phyloP scores from a whole-genome alignment of 2,113 vertebrate genomes.

The Onychorhynchus coronatus region DNA sequence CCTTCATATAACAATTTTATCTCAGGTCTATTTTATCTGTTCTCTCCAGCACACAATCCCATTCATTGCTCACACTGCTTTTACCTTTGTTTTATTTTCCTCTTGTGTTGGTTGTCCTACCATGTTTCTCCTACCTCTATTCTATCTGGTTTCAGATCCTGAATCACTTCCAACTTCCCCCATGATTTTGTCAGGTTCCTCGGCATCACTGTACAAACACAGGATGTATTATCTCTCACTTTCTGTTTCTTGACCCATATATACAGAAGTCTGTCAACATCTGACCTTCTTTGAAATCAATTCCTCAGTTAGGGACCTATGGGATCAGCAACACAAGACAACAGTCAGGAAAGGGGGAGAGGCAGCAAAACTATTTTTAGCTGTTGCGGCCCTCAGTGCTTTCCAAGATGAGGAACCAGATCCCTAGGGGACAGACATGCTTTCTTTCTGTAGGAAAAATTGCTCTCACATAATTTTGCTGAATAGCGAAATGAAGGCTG shows the following conservation, averaged over 20 bases:
- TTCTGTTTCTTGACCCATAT: neutral
- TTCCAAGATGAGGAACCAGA: constrained; percentile 17
- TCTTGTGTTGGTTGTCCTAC: neutral
- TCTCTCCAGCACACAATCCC: neutral
- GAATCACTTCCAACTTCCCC: neutral
- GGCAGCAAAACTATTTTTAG: neutral
- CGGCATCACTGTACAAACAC: neutral
- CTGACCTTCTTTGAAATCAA: neutral
- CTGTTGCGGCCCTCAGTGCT: neutral
- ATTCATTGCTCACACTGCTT: neutral
- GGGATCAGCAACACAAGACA: neutral
- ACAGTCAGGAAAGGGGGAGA: neutral
- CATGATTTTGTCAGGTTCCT: neutral
- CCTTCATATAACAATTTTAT: neutral
- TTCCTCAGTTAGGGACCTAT: neutral
- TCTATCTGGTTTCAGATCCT: neutral
- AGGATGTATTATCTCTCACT: neutral
- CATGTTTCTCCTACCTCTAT: neutral
- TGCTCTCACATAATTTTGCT: neutral
- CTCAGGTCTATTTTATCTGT: neutral
- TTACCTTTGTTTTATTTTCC: neutral
- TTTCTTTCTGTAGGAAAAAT: neutral
- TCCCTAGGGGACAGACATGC: neutral
- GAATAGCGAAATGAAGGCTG: neutral
- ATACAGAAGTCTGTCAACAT: neutral